These are phyloP conservation scores for Patella ulyssiponensis DNA, from an alignment of 2,888 invertebrate species.

Conservation along the genomic window DNA sequence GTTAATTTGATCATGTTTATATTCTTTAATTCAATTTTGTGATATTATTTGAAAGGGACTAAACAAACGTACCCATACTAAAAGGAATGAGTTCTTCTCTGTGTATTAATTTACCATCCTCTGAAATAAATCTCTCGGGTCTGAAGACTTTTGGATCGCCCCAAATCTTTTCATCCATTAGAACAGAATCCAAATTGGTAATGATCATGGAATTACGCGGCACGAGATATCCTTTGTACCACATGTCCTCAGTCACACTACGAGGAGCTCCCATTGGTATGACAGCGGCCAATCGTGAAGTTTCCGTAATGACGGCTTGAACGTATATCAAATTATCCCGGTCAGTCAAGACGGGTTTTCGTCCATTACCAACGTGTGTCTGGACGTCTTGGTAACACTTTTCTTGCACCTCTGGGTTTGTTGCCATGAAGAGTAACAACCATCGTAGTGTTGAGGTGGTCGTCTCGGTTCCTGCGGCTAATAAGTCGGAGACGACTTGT, in stretches of 20 bases:
- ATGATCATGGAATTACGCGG: background rate
- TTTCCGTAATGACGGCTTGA: background rate
- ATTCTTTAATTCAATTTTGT: too few species aligned
- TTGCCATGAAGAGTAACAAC: background rate
- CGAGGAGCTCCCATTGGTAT: background rate
- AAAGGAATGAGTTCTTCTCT: background rate
- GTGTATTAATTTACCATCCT: background rate
- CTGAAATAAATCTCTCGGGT: background rate
- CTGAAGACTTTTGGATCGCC: background rate
- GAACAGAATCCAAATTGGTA: background rate
- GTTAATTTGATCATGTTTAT: too few species aligned
- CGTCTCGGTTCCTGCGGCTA: background rate
- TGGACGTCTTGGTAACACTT: background rate
- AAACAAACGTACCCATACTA: background rate
- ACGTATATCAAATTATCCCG: background rate
- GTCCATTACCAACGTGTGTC: background rate
- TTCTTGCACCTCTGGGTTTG: background rate
- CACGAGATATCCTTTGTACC: background rate
- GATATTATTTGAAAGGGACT: too few species aligned
- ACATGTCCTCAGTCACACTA: background rate
- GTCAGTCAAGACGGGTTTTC: background rate
- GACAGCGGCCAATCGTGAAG: background rate
- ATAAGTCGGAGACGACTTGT: background rate
- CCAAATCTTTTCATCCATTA: background rate
- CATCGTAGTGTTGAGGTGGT: background rate